Evolutionary conservation across 1,140 invertebrate species (phyloP).

Genomic region (Rhopalosiphum maidis): DNA sequence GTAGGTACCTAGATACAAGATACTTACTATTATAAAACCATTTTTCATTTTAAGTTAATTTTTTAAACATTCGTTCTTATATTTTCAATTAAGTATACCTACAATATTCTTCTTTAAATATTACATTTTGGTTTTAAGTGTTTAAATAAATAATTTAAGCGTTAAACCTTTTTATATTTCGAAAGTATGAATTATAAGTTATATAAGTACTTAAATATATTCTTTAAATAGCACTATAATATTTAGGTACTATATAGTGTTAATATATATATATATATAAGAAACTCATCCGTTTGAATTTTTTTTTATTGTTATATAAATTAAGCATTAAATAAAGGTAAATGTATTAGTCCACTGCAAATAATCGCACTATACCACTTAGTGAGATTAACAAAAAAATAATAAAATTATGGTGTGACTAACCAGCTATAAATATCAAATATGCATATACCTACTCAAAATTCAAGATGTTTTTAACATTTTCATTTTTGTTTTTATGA

Average conservation of each 20-base stretch:
- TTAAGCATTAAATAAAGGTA: slow-evolving; percentile 5
- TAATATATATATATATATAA: not conserved
- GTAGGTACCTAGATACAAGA: too few relatives aligned
- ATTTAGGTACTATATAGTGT: not conserved
- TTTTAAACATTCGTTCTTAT: not conserved
- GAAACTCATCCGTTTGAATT: not conserved
- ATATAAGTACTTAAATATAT: not conserved
- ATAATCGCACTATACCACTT: not conserved
- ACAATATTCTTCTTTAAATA: not conserved
- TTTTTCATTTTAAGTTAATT: not conserved
- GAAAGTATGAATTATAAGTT: not conserved
- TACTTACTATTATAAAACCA: not conserved
- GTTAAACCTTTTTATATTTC: not conserved
- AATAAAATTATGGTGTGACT: not conserved
- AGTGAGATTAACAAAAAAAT: not conserved
- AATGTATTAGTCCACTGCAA: not conserved
- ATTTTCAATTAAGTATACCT: not conserved
- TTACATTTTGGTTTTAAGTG: not conserved
- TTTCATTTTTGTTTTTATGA: not conserved
- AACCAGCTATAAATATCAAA: not conserved
- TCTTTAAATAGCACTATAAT: not conserved
- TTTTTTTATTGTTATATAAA: not conserved
- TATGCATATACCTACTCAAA: not conserved
- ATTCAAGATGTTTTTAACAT: not conserved
- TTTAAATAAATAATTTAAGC: not conserved